Conservation (phyloP, 2,888 invertebrate species). For the Cephus pulcher region DNA sequence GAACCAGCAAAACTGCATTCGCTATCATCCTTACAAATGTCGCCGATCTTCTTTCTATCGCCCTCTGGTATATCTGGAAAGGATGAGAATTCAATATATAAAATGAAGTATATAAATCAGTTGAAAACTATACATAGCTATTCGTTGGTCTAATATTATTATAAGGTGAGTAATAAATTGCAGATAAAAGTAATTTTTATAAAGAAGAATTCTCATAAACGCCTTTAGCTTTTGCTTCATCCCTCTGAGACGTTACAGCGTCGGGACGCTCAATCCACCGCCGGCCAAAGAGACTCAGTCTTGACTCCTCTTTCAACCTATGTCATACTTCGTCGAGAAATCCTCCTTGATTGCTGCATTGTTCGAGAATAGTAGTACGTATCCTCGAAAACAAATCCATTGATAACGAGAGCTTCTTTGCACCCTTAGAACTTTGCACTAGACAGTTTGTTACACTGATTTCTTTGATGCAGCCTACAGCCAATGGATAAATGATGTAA, state of each 20-base stretch:
- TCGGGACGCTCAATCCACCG: not conserved
- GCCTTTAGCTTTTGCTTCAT: not conserved
- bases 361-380: slow-evolving; percentile 29
- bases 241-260: not conserved
- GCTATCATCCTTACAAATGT: slow-evolving; percentile 76
- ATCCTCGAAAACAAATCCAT: not conserved
- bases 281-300: slow-evolving; percentile 10
- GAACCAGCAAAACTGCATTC: slow-evolving; percentile 84
- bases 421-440: not conserved
- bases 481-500: not conserved
- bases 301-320: not conserved
- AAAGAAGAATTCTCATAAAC: not conserved
- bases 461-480: not conserved
- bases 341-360: slow-evolving; percentile 39
- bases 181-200: not conserved
- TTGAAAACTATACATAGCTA: not conserved
- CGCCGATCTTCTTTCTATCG: slow-evolving; percentile 79
- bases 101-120: not conserved
- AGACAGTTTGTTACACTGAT: not conserved
- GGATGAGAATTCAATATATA: slow-evolving; percentile 3
- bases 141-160: not conserved
- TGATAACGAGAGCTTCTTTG: not conserved
- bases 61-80: slow-evolving; percentile 70
- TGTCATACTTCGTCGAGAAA: slow-evolving; percentile 25
- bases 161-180: not conserved